phyloP scores from a whole-genome alignment of 2,113 vertebrate species.

The Scalopus aquaticus region DNA sequence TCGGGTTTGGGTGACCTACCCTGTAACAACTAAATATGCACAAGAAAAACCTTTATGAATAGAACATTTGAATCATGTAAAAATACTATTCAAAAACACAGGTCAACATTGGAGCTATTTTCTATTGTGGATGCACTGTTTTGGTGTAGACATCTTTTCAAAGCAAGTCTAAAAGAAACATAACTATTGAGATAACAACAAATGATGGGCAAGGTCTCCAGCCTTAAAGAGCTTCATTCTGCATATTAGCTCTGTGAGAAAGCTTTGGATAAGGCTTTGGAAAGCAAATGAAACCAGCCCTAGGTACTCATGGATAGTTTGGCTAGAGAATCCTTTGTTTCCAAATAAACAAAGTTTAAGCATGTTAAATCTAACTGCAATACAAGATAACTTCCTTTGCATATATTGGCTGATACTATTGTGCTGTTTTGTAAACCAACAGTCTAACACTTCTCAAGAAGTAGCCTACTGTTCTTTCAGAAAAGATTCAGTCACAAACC shows the following conservation, averaged over 20 bases:
- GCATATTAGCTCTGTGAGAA: neutral
- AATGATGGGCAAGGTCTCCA: neutral
- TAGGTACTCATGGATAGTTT: neutral
- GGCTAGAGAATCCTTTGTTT: neutral
- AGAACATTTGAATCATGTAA: neutral
- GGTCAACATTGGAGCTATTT: neutral
- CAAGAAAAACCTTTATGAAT: neutral
- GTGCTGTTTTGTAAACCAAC: neutral
- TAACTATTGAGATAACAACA: neutral
- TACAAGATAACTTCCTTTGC: neutral
- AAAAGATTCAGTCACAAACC: neutral
- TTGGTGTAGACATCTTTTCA: neutral
- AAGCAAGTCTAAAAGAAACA: neutral
- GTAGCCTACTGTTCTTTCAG: neutral
- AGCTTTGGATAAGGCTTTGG: neutral
- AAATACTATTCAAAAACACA: neutral
- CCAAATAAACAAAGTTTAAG: neutral
- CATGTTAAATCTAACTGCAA: neutral
- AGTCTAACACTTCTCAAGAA: neutral
- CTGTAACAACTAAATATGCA: slow-evolving; percentile 86
- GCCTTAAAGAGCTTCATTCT: neutral
- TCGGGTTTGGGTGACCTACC: slow-evolving; percentile 87
- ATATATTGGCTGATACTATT: neutral
- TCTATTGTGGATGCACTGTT: neutral
- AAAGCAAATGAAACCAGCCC: neutral